phyloP scores from a whole-genome alignment of 1,140 invertebrate species.

The Procambarus clarkii region DNA sequence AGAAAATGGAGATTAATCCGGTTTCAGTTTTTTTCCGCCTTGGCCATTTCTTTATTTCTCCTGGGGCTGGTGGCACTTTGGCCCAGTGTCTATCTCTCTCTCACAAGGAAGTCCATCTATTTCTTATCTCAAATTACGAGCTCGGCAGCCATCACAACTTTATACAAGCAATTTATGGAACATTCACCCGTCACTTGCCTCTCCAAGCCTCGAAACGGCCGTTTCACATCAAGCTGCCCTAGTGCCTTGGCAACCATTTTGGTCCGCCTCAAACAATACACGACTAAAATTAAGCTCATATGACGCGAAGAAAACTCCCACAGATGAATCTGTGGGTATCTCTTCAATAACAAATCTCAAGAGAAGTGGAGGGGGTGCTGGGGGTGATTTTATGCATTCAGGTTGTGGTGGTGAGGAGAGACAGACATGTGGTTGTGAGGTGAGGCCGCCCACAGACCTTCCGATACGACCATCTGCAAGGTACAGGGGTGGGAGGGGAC shows the following conservation, averaged over 20 bases:
- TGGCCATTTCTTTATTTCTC: slow-evolving; percentile 28
- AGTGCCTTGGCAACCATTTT: slow-evolving; percentile 16
- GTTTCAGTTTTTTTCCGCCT: slow-evolving; percentile 21
- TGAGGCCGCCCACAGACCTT: slow-evolving; percentile 14
- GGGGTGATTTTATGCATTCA: not conserved
- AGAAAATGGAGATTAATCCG: slow-evolving; percentile 62
- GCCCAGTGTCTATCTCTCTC: slow-evolving; percentile 26
- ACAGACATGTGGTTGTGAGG: slow-evolving; percentile 14
- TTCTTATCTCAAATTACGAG: slow-evolving; percentile 52
- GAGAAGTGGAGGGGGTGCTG: slow-evolving; percentile 1
- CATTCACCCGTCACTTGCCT: slow-evolving; percentile 13
- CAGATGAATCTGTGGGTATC: slow-evolving; percentile 39
- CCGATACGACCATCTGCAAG: slow-evolving; percentile 42
- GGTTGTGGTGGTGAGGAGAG: not conserved
- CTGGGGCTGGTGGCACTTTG: slow-evolving; percentile 17
- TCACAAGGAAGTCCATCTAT: slow-evolving; percentile 40
- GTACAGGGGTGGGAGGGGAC: not conserved
- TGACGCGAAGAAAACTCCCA: slow-evolving; percentile 19
- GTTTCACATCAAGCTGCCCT: not conserved
- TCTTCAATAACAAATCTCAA: slow-evolving; percentile 33
- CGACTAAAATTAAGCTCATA: slow-evolving; percentile 41
- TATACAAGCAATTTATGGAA: slow-evolving; percentile 1
- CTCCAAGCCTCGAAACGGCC: not conserved
- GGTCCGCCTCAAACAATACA: slow-evolving; percentile 13
- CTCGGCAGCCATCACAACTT: slow-evolving; percentile 2